Evolutionary conservation across 1,140 invertebrate species (phyloP), one percentile per base, ranked within the genome.

Genomic region (Drosophila dunni): DNA sequence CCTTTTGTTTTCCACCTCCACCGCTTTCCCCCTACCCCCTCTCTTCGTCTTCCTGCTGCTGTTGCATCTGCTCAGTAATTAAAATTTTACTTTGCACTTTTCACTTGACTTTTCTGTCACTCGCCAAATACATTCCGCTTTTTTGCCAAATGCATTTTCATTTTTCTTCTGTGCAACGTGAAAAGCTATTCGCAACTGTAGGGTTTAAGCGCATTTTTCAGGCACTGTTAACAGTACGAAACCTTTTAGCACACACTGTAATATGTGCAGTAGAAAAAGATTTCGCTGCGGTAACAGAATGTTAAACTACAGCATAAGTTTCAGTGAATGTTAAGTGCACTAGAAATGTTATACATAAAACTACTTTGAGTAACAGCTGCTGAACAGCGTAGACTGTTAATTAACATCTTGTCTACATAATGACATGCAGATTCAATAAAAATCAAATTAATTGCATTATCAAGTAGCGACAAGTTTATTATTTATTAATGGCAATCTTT

Each of bases 81-180:
- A 86, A 75, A 86, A 86, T 82, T 68, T 86, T 71, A 58, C 61
- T 68, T 61, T 75, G 60, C 75, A 78, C 66, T 54, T 60, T 78
- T 70, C 58, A 61, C 57, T 66, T 67, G 51, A 69, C 29, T 69
- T 72, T 65, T 40, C 51, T 65, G 50, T 57, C 34, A 68, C 48
- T 68, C 36, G 33, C 64, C 24, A 29, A 67, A 40, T 58, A 33
- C 50, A 56, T 56, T 50, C 13, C 34, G 29, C 13, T 54, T 68
- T 50, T 40, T 36, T 34, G 8, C 51, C 33, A 40, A 53, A 24
- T 72, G 62, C 62, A 66, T 53, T 62, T 48, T 48, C 45, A 20
- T 45, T 38, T 38, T 42, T 34, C 33, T 34, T 70, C 34, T 46
- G 15, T 54, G 33, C 51, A 42, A 54, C 42, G 36, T 50, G 42